A percentile compares a stretch with the other conserved stretches of the same genome.
Evolutionary conservation across 2,888 invertebrate species (phyloP).

Genomic region (Hypercompe scribonia): DNA sequence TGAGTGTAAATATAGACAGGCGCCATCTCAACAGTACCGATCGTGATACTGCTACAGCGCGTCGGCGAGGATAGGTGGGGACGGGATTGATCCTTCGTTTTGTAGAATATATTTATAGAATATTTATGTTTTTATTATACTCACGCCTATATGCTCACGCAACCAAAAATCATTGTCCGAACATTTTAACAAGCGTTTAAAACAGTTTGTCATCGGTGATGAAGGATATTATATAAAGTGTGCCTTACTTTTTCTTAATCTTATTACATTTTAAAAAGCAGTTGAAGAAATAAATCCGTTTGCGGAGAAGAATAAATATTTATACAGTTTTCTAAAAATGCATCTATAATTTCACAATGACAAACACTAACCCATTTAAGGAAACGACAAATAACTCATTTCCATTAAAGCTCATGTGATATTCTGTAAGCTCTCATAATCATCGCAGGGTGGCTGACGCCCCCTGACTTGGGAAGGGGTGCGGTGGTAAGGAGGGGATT

Average conservation of each 20-base stretch:
- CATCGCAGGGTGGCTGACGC: conserved; percentile 15
- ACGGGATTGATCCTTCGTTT: neutral
- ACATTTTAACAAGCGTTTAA: neutral
- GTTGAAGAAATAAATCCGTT: neutral
- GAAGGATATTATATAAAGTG: neutral
- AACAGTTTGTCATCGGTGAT: neutral
- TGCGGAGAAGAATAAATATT: neutral
- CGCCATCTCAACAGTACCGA: neutral
- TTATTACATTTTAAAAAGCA: neutral
- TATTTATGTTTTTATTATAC: neutral
- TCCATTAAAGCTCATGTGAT: conserved; percentile 24
- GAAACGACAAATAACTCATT: conserved; percentile 21
- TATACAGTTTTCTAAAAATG: neutral
- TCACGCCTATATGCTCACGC: too few species aligned
- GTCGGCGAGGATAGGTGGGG: neutral
- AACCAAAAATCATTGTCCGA: neutral
- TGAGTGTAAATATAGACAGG: neutral
- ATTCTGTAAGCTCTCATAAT: conserved; percentile 26
- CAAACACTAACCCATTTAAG: conserved; percentile 19
- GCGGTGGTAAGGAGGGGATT: conserved; percentile 6
- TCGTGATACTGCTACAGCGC: neutral
- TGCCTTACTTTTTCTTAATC: neutral
- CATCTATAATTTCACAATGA: neutral
- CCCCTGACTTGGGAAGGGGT: neutral
- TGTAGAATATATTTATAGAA: neutral